Evolutionary conservation across 2,113 vertebrate genomes (phyloP).

Genomic region (Scophthalmus maximus): DNA sequence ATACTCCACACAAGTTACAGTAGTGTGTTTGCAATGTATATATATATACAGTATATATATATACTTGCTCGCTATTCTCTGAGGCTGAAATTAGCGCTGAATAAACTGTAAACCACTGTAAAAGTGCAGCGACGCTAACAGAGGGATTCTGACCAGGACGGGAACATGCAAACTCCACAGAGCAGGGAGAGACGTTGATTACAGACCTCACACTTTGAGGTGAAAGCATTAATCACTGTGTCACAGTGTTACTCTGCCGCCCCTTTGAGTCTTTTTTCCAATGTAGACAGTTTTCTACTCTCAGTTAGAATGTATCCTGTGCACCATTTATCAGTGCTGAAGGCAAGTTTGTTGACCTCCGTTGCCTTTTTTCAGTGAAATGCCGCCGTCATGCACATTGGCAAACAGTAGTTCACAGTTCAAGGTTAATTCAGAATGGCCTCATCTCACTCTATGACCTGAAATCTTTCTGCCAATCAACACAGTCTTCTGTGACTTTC

Average conservation of each 20-base stretch:
- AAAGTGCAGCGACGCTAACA: neutral
- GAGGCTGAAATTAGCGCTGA: too few species aligned
- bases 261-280: neutral
- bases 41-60: too few species aligned
- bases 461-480: constrained; percentile 41
- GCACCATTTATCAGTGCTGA: neutral
- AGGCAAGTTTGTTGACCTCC: neutral
- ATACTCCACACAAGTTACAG: neutral
- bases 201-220: neutral
- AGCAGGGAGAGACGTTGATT: too few species aligned
- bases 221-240: neutral
- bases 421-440: constrained; percentile 6
- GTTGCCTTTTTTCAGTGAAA: neutral
- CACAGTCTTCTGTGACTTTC: constrained; percentile 26
- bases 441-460: constrained; percentile 46
- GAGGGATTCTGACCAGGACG: too few species aligned
- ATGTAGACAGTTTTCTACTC: neutral
- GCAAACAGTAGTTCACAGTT: neutral
- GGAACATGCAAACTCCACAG: neutral
- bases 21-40: neutral
- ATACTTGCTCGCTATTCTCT: too few species aligned
- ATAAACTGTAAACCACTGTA: too few species aligned
- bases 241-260: neutral
- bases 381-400: neutral
- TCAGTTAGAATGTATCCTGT: neutral